These are phyloP conservation scores for Drosophila seguyi DNA, from an alignment of 1,140 invertebrate genomes.

Conservation along the genomic window DNA sequence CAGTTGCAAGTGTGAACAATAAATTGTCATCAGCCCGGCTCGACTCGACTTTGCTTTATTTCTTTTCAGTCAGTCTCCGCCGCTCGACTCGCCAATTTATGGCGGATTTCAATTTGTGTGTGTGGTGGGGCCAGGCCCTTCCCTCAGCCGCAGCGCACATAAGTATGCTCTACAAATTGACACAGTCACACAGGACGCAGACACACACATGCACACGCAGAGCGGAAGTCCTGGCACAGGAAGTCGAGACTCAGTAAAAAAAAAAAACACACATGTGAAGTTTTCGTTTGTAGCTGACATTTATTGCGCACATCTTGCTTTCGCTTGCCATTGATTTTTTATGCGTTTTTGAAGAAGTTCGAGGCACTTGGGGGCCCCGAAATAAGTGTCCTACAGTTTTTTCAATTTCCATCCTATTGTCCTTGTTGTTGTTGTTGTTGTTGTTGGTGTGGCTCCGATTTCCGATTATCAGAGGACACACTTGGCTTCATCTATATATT, in stretches of 20 bases:
- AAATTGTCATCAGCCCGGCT: constrained; percentile 78
- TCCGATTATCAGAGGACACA: constrained; percentile 45
- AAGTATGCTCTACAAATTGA: constrained; percentile 63
- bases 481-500: constrained; percentile 30
- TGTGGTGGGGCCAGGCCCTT: constrained; percentile 22
- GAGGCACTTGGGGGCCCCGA: constrained; percentile 40
- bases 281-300: constrained; percentile 75
- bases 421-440: constrained; percentile 13
- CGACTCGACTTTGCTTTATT: constrained; percentile 70
- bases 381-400: constrained; percentile 68
- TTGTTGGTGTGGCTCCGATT: constrained; percentile 21
- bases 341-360: constrained; percentile 79
- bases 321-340: constrained; percentile 76
- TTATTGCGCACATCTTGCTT: constrained; percentile 76
- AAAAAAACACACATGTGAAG: constrained; percentile 57
- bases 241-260: constrained; percentile 14
- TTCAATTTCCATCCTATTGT: constrained; percentile 53
- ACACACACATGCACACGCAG: constrained; percentile 13
- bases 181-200: constrained; percentile 9
- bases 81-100: constrained; percentile 67
- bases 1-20: constrained; percentile 84
- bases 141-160: constrained; percentile 39
- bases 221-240: constrained; percentile 30
- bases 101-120: constrained; percentile 68
- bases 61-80: constrained; percentile 56